Conservation (phyloP, 2,797 vertebrate species). For the Malacoraja senta region DNA sequence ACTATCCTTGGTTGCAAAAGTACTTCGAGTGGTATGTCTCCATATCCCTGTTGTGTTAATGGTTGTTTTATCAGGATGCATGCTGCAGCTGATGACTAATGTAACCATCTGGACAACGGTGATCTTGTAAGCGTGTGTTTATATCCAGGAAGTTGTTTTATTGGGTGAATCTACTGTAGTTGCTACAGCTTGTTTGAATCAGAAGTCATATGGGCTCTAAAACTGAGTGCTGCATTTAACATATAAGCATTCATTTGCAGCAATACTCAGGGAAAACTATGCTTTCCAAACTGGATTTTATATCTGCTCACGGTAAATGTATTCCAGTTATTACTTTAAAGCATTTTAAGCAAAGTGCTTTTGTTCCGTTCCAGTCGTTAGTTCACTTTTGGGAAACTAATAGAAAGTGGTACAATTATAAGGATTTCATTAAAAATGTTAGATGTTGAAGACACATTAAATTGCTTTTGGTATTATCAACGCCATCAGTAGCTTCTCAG, state of each 20-base stretch:
- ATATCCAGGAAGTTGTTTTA: not conserved
- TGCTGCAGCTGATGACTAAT: not conserved
- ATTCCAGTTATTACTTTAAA: not conserved
- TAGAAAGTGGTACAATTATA: not conserved
- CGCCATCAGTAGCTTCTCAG: not conserved
- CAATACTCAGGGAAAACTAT: not conserved
- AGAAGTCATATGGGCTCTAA: not conserved
- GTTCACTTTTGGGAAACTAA: not conserved
- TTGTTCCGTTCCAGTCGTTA: not conserved
- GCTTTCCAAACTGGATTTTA: not conserved
- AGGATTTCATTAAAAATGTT: not conserved
- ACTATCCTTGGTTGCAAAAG: not conserved
- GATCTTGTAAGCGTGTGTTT: not conserved
- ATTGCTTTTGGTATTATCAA: not conserved
- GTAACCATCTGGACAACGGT: not conserved
- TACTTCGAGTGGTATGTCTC: not conserved
- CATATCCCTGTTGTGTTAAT: not conserved
- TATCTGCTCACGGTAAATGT: not conserved
- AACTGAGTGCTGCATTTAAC: not conserved
- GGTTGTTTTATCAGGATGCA: not conserved
- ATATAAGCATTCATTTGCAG: not conserved
- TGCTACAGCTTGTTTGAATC: not conserved
- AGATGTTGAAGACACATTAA: not conserved
- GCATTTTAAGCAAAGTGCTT: not conserved
- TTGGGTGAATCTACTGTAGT: not conserved